Evolutionary conservation across 2,797 vertebrate species (phyloP).

Genomic region (Thunnus albacares): DNA sequence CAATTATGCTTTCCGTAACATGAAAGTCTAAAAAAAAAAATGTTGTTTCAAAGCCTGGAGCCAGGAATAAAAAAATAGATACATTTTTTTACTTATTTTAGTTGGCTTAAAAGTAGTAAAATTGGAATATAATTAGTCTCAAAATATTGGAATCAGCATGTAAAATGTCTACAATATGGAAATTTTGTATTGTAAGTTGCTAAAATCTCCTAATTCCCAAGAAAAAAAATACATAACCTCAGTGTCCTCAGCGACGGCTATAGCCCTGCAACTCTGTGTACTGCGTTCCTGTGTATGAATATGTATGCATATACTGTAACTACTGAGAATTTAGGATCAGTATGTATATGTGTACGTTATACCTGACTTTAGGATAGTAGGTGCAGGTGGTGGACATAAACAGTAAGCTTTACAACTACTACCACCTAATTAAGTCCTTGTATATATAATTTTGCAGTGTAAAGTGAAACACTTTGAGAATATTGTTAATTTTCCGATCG

Average conservation of each 20-base stretch:
- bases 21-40: too few relatives aligned
- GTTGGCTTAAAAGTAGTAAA: neutral
- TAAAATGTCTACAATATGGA: neutral
- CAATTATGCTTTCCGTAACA: neutral
- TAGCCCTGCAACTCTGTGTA: neutral
- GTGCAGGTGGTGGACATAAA: neutral
- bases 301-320: neutral
- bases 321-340: neutral
- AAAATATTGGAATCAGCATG: neutral
- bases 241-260: neutral
- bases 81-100: neutral
- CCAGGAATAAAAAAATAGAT: neutral
- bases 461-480: slow-evolving; percentile 17
- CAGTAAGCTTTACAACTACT: neutral
- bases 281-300: neutral
- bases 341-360: neutral
- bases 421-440: slow-evolving; percentile 1
- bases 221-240: neutral
- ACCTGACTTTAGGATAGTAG: neutral
- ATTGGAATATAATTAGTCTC: neutral
- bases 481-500: slow-evolving; percentile 10
- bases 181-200: neutral
- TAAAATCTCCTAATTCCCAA: neutral
- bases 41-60: neutral
- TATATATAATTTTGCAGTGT: neutral